phyloP scores from a whole-genome alignment of 2,113 vertebrate genomes.

The Corythaeola cristata region DNA sequence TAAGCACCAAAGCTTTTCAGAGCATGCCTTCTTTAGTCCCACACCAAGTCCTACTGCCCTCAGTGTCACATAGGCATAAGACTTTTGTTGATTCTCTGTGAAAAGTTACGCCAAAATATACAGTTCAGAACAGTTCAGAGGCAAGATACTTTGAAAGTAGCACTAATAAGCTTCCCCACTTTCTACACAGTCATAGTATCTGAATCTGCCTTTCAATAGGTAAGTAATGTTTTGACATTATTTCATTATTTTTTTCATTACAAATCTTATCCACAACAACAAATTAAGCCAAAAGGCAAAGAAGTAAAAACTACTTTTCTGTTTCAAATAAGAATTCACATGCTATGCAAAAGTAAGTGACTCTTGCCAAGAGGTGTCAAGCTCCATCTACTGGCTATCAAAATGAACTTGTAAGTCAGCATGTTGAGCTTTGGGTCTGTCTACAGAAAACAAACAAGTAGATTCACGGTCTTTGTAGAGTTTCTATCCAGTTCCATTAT shows the following conservation, averaged over 20 bases:
- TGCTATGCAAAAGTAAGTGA: neutral
- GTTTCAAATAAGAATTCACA: neutral
- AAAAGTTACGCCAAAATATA: neutral
- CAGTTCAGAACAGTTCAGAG: neutral
- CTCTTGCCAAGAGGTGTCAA: neutral
- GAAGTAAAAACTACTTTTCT: neutral
- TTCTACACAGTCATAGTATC: neutral
- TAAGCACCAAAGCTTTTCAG: neutral
- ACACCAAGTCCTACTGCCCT: neutral
- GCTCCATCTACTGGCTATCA: constrained; percentile 51
- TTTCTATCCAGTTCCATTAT: neutral
- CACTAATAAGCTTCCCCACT: neutral
- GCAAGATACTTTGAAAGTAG: neutral
- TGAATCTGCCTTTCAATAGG: neutral
- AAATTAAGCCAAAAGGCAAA: neutral
- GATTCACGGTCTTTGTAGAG: neutral
- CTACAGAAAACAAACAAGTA: neutral
- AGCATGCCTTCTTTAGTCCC: neutral
- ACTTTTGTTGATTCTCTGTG: neutral
- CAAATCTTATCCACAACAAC: neutral
- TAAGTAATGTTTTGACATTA: neutral
- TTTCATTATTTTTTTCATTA: neutral
- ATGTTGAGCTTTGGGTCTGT: neutral
- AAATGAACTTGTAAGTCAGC: neutral
- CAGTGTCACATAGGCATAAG: neutral